These are phyloP conservation scores for Calycopis cecrops DNA, from an alignment of 1,140 invertebrate genomes.

Conservation along the genomic window DNA sequence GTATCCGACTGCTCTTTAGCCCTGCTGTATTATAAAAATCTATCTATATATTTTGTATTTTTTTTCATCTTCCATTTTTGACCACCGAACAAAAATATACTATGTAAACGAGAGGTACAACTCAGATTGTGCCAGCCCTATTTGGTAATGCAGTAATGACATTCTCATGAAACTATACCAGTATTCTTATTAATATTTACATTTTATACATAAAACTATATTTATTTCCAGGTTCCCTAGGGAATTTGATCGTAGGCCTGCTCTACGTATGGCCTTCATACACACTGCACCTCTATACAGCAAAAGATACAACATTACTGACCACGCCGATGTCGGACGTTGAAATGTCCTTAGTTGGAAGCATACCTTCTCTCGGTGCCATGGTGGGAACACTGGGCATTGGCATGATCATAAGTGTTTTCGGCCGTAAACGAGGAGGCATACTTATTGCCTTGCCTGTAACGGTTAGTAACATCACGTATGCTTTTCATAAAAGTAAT, in stretches of 20 bases:
- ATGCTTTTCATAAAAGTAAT: neutral
- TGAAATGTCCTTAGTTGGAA: conserved; percentile 48
- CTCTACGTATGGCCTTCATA: conserved; percentile 49
- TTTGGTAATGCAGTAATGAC: too few species aligned
- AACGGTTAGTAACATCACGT: conserved; percentile 53
- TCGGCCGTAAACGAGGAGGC: conserved; percentile 76
- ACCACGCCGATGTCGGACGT: conserved; percentile 33
- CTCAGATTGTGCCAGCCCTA: too few species aligned
- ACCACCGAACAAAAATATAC: too few species aligned
- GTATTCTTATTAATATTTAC: too few species aligned
- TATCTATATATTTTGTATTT: too few species aligned
- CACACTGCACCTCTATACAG: conserved; percentile 29
- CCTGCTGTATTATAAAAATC: too few species aligned
- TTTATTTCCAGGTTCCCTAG: conserved; percentile 35
- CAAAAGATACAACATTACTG: conserved; percentile 32
- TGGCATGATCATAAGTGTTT: conserved; percentile 71
- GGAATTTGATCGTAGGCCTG: conserved; percentile 31
- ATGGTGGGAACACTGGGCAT: conserved; percentile 59
- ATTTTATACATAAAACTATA: too few species aligned
- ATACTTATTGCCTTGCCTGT: conserved; percentile 68
- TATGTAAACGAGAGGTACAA: too few species aligned
- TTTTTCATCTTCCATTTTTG: too few species aligned
- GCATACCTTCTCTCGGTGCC: conserved; percentile 68
- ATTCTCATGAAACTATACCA: too few species aligned
- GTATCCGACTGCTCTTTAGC: too few species aligned